These are phyloP conservation scores for Leptinotarsa rubiginosa DNA, from an alignment of 2,888 invertebrate genomes.

Conservation along the genomic window DNA sequence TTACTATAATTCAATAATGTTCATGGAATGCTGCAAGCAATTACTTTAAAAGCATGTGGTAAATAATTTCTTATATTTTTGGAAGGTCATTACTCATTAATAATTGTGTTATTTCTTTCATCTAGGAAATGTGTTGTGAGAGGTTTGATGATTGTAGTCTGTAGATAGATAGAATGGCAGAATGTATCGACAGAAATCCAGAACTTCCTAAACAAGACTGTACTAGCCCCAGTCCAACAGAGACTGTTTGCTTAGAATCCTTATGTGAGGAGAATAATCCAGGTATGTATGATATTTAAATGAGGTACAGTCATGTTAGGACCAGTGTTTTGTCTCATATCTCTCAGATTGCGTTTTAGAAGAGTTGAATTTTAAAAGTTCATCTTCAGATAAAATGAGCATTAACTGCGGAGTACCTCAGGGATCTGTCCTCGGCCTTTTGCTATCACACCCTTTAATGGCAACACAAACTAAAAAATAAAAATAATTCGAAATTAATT, in stretches of 20 bases:
- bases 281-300: slow-evolving; percentile 48
- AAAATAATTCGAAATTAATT: too few relatives aligned
- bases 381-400: too few relatives aligned
- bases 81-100: too few relatives aligned
- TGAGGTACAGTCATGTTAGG: neutral
- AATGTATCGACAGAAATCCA: slow-evolving; percentile 59
- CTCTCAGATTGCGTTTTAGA: too few relatives aligned
- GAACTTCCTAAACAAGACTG: slow-evolving; percentile 64
- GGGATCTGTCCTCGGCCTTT: too few relatives aligned
- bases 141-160: slow-evolving; percentile 31
- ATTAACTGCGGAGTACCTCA: too few relatives aligned
- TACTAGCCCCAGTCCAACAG: slow-evolving; percentile 65
- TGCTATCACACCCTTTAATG: too few relatives aligned
- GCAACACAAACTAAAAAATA: too few relatives aligned
- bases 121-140: slow-evolving; percentile 36
- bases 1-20: neutral
- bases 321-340: too few relatives aligned
- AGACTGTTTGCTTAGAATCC: slow-evolving; percentile 63
- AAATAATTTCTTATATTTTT: neutral
- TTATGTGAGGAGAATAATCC: slow-evolving; percentile 59
- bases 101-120: neutral
- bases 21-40: neutral
- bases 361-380: too few relatives aligned
- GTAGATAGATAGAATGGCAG: slow-evolving; percentile 65
- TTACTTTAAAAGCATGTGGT: neutral